Base-by-base conservation (phyloP, 2,797 vertebrate species). In the Pseudochaenichthys georgianus region DNA sequence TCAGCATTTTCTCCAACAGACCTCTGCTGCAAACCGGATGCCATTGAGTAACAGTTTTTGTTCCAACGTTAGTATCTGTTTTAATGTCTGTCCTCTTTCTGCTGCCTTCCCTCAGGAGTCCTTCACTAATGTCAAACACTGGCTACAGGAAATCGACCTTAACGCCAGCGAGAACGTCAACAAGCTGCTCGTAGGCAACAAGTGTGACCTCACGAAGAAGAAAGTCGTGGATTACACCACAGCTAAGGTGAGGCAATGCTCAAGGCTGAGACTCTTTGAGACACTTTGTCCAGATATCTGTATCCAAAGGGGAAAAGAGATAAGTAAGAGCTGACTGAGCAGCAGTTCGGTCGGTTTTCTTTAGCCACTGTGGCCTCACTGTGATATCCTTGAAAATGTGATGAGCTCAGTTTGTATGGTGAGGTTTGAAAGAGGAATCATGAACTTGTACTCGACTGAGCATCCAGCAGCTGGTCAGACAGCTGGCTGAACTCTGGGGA, bases 151-250 rank as follows among this genome's bases (percentile, higher is more conserved):
- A 95, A 98, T 98, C 87, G 97, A 98, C 86, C 97, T 97, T 73
- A 98, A 98, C 45, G 97, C 97, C 94, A 98, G 97, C 84, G 97
- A 98, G 94, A 98, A 98, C 3, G 97, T 98, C 92, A 98, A 98
- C 95, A 98, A 98, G 94, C 95, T 98, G 93, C 95, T 98, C 88
- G 97, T 98, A 87, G 97, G 97, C 82, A 98, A 98, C 96, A 98
- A 98, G 86, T 97, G 96, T 84, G 97, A 98, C 93, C 95, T 98
- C 83, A 98, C 97, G 57, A 98, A 97, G 70, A 98, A 98, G 95
- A 98, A 98, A 91, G 96, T 98, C 80, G 97, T 98, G 94, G 97
- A 98, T 82, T 98, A 98, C 93, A 98, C 97, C 94, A 98, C 97
- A 71, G 97, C 97, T 52, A 98, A 98, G 97, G 97, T 97, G 87